phyloP scores from a whole-genome alignment of 2,113 vertebrate genomes.

The Nycticebus coucang region DNA sequence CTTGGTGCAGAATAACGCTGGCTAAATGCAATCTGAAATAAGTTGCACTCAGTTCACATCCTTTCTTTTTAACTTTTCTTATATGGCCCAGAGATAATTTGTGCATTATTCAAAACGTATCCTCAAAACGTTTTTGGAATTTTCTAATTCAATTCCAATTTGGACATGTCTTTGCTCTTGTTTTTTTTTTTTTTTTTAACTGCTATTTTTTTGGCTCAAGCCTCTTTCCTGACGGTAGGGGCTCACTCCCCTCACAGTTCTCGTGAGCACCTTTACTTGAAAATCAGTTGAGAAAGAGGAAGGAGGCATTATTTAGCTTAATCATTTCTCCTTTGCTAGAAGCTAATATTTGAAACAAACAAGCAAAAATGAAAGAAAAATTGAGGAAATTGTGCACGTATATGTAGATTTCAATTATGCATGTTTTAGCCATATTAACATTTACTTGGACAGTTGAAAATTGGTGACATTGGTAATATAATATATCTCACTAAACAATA shows the following conservation, averaged over 20 bases:
- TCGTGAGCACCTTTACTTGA: constrained; percentile 21
- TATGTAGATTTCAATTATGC: neutral
- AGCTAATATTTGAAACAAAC: neutral
- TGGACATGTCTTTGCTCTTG: neutral
- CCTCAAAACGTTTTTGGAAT: neutral
- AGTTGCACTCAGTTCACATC: neutral
- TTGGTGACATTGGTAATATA: neutral
- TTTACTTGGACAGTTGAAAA: neutral
- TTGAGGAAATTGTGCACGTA: neutral
- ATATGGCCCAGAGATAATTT: neutral
- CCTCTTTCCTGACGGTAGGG: neutral
- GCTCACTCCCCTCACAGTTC: neutral
- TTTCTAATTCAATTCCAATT: constrained; percentile 15
- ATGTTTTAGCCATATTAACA: neutral
- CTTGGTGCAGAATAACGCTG: neutral
- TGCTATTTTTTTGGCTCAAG: neutral
- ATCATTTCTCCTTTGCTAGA: constrained; percentile 13
- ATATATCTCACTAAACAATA: neutral
- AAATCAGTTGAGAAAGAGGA: neutral
- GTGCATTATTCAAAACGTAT: neutral
- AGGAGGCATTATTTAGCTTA: neutral
- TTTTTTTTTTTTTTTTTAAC: neutral
- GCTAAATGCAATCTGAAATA: neutral
- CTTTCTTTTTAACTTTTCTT: neutral
- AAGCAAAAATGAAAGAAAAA: neutral